Base-by-base conservation (phyloP, 2,888 invertebrate species). In the Drosophila glabriapex region DNA sequence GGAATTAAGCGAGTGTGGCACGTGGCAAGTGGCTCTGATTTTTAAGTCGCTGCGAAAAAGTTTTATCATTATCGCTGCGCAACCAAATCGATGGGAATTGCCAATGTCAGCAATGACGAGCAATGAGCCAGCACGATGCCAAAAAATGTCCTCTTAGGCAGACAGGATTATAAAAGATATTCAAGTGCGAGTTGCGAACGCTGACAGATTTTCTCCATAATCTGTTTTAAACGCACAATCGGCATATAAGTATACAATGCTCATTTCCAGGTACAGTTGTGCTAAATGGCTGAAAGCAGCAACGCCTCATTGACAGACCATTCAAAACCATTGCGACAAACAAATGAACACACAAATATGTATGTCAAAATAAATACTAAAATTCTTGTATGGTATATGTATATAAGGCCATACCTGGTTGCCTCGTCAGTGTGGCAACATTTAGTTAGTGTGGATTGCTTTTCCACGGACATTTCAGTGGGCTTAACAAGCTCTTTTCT, bases 11-110 rank as follows among this genome's bases (percentile, higher is more conserved):
- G 59, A 67, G 50, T 73, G 52, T 71, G 64, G 61, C 71, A 62
- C 31, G 54, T 35, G 49, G 68, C 50, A 58, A 50, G 56, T 35
- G 64, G 63, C 76, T 71, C 59, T 79, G 83, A 77, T 85, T 69
- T 78, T 80, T 68, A 72, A 74, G 59, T 67, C 66, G 71, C 78
- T 70, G 68, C 65, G 65, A 35, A 55, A 76, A 90, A 85, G 89
- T 85, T 90, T 90, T 80, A 85, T 89, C 89, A 85, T 85, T 85
- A 85, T 89, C 77, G 70, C 56, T 73, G 63, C 59, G 65, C 73
- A 82, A 67, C 62, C 63, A 80, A 72, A 68, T 79, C 70, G 53
- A 41, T 49, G 53, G 43, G 60, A 84, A 78, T 71, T 77, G 82
- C 59, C 69, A 62, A 55, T 58, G 78, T 37, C 58, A 55, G 31